Evolutionary conservation across 1,140 invertebrate species (phyloP).

Genomic region (Apis dorsata): DNA sequence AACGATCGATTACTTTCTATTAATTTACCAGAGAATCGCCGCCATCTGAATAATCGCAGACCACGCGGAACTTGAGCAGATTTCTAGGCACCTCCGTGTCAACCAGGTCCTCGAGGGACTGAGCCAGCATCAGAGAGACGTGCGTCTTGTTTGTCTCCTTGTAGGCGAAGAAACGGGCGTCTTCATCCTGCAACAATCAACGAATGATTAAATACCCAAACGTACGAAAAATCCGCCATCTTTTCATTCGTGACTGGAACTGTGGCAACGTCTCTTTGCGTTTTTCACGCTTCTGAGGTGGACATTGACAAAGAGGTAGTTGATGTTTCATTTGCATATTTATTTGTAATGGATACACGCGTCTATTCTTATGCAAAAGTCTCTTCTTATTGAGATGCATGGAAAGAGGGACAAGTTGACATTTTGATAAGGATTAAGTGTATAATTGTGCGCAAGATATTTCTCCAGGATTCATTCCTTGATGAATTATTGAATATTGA

Average conservation of each 20-base stretch:
- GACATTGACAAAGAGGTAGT: neutral
- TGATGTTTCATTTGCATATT: too few species aligned
- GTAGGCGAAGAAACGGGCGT: conserved; percentile 86
- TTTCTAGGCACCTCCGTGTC: conserved; percentile 89
- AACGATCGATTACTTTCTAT: conserved; percentile 12
- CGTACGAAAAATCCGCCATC: neutral
- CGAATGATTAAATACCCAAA: neutral
- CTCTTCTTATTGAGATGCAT: too few species aligned
- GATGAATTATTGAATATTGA: too few species aligned
- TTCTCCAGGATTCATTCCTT: too few species aligned
- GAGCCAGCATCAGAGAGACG: conserved; percentile 86
- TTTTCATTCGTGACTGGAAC: neutral
- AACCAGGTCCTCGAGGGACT: conserved; percentile 88
- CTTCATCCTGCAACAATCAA: conserved; percentile 81
- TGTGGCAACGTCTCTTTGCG: too few species aligned
- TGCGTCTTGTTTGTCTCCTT: conserved; percentile 86
- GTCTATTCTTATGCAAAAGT: too few species aligned
- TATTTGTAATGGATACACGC: too few species aligned
- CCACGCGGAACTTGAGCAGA: conserved; percentile 89
- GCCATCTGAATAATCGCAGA: conserved; percentile 79
- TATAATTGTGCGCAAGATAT: too few species aligned
- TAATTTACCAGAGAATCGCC: conserved; percentile 76
- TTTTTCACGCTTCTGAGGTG: neutral
- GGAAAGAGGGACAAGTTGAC: too few species aligned
- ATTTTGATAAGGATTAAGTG: too few species aligned